A percentile compares a stretch with the other conserved stretches of the same genome.
Evolutionary conservation across 2,888 invertebrate species (phyloP).

Genomic region (Thecocarcelia acutangulata): DNA sequence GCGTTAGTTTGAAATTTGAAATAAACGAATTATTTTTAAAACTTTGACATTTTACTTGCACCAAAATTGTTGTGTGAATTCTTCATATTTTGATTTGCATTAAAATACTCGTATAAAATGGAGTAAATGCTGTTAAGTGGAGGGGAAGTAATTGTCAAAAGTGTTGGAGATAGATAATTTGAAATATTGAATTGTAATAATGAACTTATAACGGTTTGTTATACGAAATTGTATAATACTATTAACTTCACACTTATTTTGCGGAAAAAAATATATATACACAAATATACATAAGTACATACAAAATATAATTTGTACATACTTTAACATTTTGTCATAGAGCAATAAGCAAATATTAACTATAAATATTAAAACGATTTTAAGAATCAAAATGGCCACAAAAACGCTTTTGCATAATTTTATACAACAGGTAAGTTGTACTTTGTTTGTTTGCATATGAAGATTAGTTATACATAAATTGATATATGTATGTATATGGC

Average conservation of each 20-base stretch:
- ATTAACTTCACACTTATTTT: too few relatives aligned
- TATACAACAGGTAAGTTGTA: conserved; percentile 76
- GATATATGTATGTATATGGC: background rate
- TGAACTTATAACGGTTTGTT: conserved; percentile 28
- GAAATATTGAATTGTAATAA: background rate
- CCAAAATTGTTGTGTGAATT: background rate
- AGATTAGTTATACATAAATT: background rate
- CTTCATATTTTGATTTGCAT: conserved; percentile 18
- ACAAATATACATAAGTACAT: conserved; percentile 4
- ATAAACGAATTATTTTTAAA: conserved; percentile 57
- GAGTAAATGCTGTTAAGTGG: background rate
- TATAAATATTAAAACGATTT: conserved; percentile 14
- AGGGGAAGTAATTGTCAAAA: conserved; percentile 18
- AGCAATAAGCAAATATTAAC: conserved; percentile 15
- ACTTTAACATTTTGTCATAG: background rate
- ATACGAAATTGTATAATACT: background rate
- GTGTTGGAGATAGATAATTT: conserved; percentile 16
- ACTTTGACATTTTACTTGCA: conserved; percentile 59
- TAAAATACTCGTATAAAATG: conserved; percentile 8
- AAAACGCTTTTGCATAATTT: conserved; percentile 77
- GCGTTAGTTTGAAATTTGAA: conserved; percentile 17
- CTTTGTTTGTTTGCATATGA: conserved; percentile 57
- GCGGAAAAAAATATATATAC: background rate
- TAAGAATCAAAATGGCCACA: conserved; percentile 35
- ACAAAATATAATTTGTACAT: too few relatives aligned